Evolutionary conservation across 2,797 vertebrate species (phyloP).

Genomic region (Benthosema pterotum): DNA sequence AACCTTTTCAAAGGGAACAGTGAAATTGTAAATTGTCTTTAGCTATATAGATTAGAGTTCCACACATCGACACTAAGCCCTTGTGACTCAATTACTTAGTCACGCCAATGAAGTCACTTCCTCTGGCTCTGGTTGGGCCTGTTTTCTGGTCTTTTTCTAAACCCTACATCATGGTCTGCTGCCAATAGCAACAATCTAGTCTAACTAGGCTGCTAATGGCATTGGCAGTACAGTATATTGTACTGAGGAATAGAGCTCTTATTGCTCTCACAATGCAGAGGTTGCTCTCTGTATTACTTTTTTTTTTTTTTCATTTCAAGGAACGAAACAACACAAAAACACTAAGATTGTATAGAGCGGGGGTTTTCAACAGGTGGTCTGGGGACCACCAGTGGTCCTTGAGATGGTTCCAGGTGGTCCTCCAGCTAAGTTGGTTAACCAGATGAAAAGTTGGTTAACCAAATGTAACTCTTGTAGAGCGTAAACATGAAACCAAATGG

Average conservation of each 20-base stretch:
- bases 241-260: conserved; percentile 35
- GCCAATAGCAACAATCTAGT: conserved; percentile 54
- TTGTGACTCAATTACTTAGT: conserved; percentile 40
- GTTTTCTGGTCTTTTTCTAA: conserved; percentile 28
- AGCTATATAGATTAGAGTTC: conserved; percentile 21
- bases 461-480: too few relatives aligned
- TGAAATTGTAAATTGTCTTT: neutral
- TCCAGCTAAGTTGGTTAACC: too few relatives aligned
- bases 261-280: conserved; percentile 1
- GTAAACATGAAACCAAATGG: too few relatives aligned
- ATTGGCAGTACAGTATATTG: conserved; percentile 37
- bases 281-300: too few relatives aligned
- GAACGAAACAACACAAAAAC: conserved; percentile 17
- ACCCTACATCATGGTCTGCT: conserved; percentile 33
- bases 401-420: too few relatives aligned
- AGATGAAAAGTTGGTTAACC: too few relatives aligned
- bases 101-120: conserved; percentile 51
- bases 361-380: too few relatives aligned
- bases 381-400: too few relatives aligned
- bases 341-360: too few relatives aligned
- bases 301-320: conserved; percentile 13
- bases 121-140: conserved; percentile 23
- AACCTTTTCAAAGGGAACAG: neutral
- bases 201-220: conserved; percentile 40
- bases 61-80: conserved; percentile 23